Evolutionary conservation across 1,140 invertebrate genomes (phyloP).

Genomic region (Acromyrmex heyeri): DNA sequence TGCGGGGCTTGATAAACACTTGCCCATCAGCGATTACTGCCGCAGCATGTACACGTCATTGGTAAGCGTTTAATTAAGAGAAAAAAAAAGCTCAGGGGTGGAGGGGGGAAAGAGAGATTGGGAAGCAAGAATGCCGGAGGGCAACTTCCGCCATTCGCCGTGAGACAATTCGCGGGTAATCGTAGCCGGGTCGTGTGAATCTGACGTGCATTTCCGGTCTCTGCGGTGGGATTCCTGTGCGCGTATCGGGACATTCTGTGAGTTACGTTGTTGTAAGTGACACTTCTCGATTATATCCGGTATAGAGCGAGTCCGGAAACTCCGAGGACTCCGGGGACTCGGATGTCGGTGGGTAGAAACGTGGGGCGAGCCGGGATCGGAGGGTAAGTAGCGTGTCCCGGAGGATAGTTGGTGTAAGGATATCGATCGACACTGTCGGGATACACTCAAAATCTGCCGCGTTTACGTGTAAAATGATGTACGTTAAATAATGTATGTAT

Average conservation of each 20-base stretch:
- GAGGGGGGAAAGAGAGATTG: neutral
- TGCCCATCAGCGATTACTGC: constrained; percentile 83
- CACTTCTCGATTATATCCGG: constrained; percentile 58
- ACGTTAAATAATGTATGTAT: neutral
- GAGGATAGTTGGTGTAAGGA: constrained; percentile 42
- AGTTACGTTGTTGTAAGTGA: constrained; percentile 59
- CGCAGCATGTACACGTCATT: constrained; percentile 82
- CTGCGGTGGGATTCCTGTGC: constrained; percentile 32
- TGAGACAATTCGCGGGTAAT: constrained; percentile 8
- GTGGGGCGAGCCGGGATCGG: neutral
- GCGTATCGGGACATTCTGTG: constrained; percentile 30
- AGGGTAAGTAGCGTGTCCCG: constrained; percentile 60
- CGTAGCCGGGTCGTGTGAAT: constrained; percentile 31
- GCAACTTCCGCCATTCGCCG: neutral
- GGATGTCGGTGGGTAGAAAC: constrained; percentile 26
- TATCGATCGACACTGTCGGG: constrained; percentile 54
- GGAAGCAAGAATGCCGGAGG: neutral
- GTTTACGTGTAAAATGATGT: neutral
- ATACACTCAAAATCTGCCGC: constrained; percentile 39
- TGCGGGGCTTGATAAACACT: constrained; percentile 82
- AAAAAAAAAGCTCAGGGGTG: neutral
- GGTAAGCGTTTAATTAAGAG: constrained; percentile 79
- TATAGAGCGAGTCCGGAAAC: constrained; percentile 1
- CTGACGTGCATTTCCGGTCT: constrained; percentile 40
- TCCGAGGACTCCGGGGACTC: constrained; percentile 6